These are phyloP conservation scores for Slavum lentiscoides DNA, from an alignment of 2,888 invertebrate species.

Conservation along the genomic window DNA sequence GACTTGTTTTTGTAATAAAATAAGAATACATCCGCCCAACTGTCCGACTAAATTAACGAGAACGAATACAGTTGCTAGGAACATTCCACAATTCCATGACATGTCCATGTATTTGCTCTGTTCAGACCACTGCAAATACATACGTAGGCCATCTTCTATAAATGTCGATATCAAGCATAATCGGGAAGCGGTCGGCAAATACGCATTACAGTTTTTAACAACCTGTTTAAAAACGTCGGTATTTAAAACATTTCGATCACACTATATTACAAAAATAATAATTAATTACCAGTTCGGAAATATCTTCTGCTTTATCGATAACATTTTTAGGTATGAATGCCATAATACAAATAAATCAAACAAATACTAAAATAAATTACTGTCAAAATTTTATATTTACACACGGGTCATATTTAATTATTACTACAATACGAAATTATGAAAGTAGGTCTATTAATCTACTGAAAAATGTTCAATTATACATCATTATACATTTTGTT, in stretches of 20 bases:
- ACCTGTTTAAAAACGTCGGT: conserved; percentile 66
- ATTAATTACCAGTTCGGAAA: conserved; percentile 54
- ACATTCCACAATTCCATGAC: conserved; percentile 94
- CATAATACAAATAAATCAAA: conserved; percentile 30
- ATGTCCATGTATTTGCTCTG: conserved; percentile 97
- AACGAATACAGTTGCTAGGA: conserved; percentile 93
- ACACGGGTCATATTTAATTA: conserved; percentile 25
- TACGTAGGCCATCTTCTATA: conserved; percentile 96
- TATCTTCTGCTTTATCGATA: conserved; percentile 54
- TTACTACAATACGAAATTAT: conserved; percentile 1
- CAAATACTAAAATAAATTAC: conserved; percentile 33
- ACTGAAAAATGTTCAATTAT: conserved; percentile 9
- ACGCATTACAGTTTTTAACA: conserved; percentile 85
- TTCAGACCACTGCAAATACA: conserved; percentile 99
- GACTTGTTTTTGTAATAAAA: conserved; percentile 88
- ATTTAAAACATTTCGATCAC: not conserved
- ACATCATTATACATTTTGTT: conserved; percentile 32
- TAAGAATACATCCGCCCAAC: conserved; percentile 94
- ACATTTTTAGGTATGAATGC: conserved; percentile 53
- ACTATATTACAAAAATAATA: not conserved
- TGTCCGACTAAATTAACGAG: conserved; percentile 94
- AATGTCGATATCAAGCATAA: conserved; percentile 98
- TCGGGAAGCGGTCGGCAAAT: conserved; percentile 93
- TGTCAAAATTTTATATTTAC: conserved; percentile 19
- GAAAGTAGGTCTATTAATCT: conserved; percentile 13